phyloP scores from a whole-genome alignment of 1,140 invertebrate genomes.

The Saccostrea glomerata region DNA sequence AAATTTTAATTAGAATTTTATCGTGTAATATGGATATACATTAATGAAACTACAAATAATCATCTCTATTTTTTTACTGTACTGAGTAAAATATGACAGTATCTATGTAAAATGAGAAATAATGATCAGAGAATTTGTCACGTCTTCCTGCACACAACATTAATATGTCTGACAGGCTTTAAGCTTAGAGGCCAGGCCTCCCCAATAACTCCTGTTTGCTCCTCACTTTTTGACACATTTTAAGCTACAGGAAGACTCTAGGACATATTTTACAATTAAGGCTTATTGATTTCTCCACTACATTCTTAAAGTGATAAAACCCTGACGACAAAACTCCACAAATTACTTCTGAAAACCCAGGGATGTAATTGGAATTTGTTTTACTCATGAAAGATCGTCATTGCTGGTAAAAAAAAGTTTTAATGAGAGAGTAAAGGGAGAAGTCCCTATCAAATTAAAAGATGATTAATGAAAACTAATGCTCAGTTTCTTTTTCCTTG shows the following conservation, averaged over 20 bases:
- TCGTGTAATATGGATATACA: too few species aligned
- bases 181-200: background rate
- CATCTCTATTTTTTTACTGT: background rate
- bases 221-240: conserved; percentile 19
- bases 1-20: background rate
- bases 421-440: conserved; percentile 4
- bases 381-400: conserved; percentile 4
- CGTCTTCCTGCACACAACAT: background rate
- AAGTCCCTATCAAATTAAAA: conserved; percentile 19
- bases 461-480: conserved; percentile 30
- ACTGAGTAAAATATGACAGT: background rate
- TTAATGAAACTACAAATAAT: background rate
- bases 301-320: background rate
- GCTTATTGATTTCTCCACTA: conserved; percentile 18
- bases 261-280: conserved; percentile 38
- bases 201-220: background rate
- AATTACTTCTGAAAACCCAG: conserved; percentile 21
- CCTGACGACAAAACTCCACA: background rate
- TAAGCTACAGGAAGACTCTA: background rate
- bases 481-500: background rate
- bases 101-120: background rate
- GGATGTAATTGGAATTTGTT: conserved; percentile 10
- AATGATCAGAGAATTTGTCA: background rate
- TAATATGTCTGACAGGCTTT: background rate
- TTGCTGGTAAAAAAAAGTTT: conserved; percentile 1